Base-by-base conservation (phyloP, 2,113 vertebrate genomes). In the Lathamus discolor region DNA sequence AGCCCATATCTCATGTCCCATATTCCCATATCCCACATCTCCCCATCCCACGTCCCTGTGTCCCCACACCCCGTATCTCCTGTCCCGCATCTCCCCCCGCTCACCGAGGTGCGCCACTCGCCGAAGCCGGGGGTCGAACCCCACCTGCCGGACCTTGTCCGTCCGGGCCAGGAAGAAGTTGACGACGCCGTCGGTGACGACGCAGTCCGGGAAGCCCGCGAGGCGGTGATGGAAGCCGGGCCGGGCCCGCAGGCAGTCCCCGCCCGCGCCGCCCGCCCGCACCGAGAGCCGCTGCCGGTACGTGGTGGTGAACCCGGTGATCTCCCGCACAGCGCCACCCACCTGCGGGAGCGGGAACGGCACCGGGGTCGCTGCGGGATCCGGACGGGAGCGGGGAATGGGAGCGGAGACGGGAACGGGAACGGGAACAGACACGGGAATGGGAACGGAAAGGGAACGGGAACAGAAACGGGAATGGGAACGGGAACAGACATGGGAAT, bases 141-240 rank as follows among this genome's bases (percentile, higher is more conserved):
- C 99, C 29, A 98, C 98, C 88, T 98, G 98, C 31, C 95, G 98
- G 74, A 99, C 92, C 95, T 99, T 99, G 48, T 98, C 98, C 0
- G 99, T 99, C 57, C 97, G 98, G 22, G 97, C 99, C 97, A 99
- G 97, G 95, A 99, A 99, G 96, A 99, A 99, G 97, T 99, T 99
- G 57, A 99, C 98, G 15, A 99, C 98, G 1, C 97, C 99, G 18
- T 99, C 99, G 1, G 98, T 97, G 48, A 99, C 98, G 55, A 99
- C 99, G 31, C 99, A 99, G 92, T 96, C 97, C 2, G 99, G 98
- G 95, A 98, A 99, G 20, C 98, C 99, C 5, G 98, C 75, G 8
- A 99, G 97, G 77, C 73, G 73, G 33, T 99, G 99, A 70, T 99
- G 97, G 96, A 98, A 98, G 41, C 99, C 99, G 1, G 83, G 94